Base-by-base conservation (phyloP, 2,888 invertebrate genomes). In the Dorcus parallelipipedus region DNA sequence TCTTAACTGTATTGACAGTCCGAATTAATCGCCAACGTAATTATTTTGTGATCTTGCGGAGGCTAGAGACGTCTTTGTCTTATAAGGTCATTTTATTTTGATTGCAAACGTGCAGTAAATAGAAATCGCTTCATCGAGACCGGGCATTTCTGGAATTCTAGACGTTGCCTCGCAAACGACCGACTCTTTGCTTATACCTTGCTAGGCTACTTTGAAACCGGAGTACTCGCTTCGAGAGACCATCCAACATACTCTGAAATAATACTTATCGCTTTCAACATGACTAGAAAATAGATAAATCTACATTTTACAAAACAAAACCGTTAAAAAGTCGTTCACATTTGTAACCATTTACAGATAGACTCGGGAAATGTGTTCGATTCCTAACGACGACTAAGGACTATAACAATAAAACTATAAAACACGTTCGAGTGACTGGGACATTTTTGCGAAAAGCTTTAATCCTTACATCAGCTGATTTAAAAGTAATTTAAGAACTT, bases 101-200 rank as follows among this genome's bases (percentile, higher is more conserved):
- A 60, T 62, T 54, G 56, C 56, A 59, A 61, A 62, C 62, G 62
- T 60, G 63, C 58, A 58, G 60, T 60, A 63, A 63, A 63, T 62
- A 54, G 62, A 57, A 62, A 62, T 60, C 58, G 60, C 60, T 62
- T 62, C 55, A 62, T 62, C 62, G 62, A 58, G 62, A 52, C 58
- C 54, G 62, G 58, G 62, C 62, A 62, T 62, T 62, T 63, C 60
- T 56, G 63, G 63, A 63, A 63, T 63, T 63, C 60, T 63, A 63
- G 63, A 58, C 54, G 58, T 53, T 55, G 51, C 17, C 17, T 10
- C 50, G 59, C 57, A 45, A 62, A 60, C 57, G 52, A 58, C 55
- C 56, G 52, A 58, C 56, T 56, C 40, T 50, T 55, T 49, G 56
- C 20, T 14, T 45, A 45, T 58, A 59, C 59, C 20, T 57, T 62